Evolutionary conservation across 2,888 invertebrate genomes (phyloP).

Genomic region (Leptopilina myrica): DNA sequence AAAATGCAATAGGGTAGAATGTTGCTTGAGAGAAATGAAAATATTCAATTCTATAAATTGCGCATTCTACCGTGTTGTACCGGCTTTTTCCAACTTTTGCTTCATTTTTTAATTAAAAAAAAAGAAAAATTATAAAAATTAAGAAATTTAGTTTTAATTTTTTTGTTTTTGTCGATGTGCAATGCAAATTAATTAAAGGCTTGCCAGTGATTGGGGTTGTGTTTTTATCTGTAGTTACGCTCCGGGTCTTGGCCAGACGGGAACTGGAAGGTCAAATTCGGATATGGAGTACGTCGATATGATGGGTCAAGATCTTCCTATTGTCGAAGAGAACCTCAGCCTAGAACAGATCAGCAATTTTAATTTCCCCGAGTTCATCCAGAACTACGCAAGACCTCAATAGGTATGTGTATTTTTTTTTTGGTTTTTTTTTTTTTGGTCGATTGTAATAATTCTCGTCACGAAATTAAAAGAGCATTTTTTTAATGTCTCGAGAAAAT

Average conservation of each 20-base stretch:
- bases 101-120: slow-evolving; percentile 38
- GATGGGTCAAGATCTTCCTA: slow-evolving; percentile 69
- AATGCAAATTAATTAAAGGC: slow-evolving; percentile 54
- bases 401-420: slow-evolving; percentile 62
- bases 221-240: slow-evolving; percentile 75
- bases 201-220: slow-evolving; percentile 77
- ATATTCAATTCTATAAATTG: slow-evolving; percentile 60
- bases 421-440: background rate
- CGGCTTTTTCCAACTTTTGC: slow-evolving; percentile 72
- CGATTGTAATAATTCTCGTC: background rate
- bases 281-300: slow-evolving; percentile 75
- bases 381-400: slow-evolving; percentile 71
- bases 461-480: slow-evolving; percentile 1
- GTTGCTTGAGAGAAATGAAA: background rate
- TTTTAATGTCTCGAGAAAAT: too few relatives aligned
- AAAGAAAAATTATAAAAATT: slow-evolving; percentile 36
- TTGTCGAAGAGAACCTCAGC: slow-evolving; percentile 74
- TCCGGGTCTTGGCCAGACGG: slow-evolving; percentile 74
- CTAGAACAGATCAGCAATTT: slow-evolving; percentile 72
- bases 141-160: slow-evolving; percentile 19
- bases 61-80: slow-evolving; percentile 72
- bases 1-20: slow-evolving; percentile 30
- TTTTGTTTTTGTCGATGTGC: slow-evolving; percentile 13
- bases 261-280: slow-evolving; percentile 68
- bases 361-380: slow-evolving; percentile 72